Evolutionary conservation across 1,140 invertebrate species (phyloP), one percentile per base, ranked within the genome.

Genomic region (Caenorhabditis inopinata): DNA sequence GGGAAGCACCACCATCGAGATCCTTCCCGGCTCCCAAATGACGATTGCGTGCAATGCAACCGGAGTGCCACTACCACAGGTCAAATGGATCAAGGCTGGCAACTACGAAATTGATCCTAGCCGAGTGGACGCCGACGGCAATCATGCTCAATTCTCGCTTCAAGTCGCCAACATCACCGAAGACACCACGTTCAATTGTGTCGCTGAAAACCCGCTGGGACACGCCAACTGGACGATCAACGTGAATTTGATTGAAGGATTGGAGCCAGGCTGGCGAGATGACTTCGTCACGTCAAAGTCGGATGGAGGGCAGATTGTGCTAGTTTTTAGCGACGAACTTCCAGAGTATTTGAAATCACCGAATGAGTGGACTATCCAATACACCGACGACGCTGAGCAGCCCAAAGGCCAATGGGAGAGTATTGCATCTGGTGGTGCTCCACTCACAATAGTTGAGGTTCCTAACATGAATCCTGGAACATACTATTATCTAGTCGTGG

Each of bases 191-290:
- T 88, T 88, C 79, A 83, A 82, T 32, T 88, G 87, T 76, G 76
- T 88, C 35, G 87, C 87, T 5, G 85, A 87, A 27, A 88, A 88
- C 79, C 86, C 87, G 18, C 82, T 88, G 9, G 87, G 87, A 16
- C 79, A 81, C n/a, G 87, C 87, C 7, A 88, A 88, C 46, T 88
- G 87, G 87, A 88, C 87, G 16, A 88, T 88, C 73, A 35, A 82
- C 14, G 74, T 87, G 1, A 85, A 88, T 46, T 73, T 88, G 16
- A 49, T 86, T 42, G 68, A 82, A 86, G 85, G 49, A 35, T 58
- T 88, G 25, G 79, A 76, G 2, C 45, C 53, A 46, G 78, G 86
- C 38, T 87, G 86, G 86, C 53, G 79, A 38, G 73, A 83, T 49
- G 80, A 87, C 25, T 77, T 85, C 27, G 83, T 88, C 4, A 84